Conservation (phyloP, 1,140 invertebrate genomes). For the Coboldia fuscipes region DNA sequence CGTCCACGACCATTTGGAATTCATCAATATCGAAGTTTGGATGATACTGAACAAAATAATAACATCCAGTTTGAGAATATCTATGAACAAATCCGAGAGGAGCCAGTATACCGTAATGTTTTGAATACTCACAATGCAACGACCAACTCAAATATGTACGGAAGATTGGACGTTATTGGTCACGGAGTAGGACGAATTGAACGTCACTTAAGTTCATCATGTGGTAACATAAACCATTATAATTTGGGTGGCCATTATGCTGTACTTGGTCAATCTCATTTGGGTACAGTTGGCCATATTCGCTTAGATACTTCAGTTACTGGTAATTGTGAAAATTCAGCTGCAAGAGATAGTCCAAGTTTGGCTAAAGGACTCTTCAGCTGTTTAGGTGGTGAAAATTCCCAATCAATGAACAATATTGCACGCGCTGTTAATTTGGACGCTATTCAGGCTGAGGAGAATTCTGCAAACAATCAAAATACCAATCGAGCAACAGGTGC, state of each 20-base stretch:
- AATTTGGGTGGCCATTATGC: conserved; percentile 21
- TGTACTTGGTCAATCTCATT: conserved; percentile 19
- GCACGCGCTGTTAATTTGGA: background rate
- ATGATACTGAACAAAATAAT: conserved; percentile 19
- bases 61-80: conserved; percentile 19
- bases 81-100: conserved; percentile 28
- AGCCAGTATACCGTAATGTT: conserved; percentile 17
- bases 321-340: conserved; percentile 2
- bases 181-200: conserved; percentile 32
- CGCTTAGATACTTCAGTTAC: conserved; percentile 10
- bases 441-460: background rate
- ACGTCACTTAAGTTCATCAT: conserved; percentile 28
- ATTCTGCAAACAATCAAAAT: background rate
- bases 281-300: conserved; percentile 19
- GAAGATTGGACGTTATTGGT: conserved; percentile 26
- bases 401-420: conserved; percentile 21
- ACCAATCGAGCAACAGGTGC: background rate
- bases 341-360: conserved; percentile 9
- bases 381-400: conserved; percentile 19
- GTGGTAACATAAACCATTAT: conserved; percentile 30
- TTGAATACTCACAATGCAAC: conserved; percentile 15
- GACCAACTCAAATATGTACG: conserved; percentile 25
- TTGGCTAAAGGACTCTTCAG: conserved; percentile 9
- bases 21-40: conserved; percentile 15
- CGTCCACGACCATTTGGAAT: background rate